Conservation (phyloP, 30 jellyfish, hydroid and myxozoan species). For the Aurelia sp. region DNA sequence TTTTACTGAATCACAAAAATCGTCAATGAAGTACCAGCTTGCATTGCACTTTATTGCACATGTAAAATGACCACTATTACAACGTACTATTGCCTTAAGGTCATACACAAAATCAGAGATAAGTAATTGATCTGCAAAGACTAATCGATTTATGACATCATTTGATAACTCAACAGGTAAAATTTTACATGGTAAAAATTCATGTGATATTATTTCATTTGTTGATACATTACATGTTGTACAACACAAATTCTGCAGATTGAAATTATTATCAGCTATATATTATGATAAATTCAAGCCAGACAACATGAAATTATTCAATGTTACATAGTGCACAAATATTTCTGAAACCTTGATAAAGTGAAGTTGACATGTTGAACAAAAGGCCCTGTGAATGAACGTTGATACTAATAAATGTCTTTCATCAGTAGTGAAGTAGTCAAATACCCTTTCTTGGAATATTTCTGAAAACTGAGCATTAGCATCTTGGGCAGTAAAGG, state of each 20-base stretch:
- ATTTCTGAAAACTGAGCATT: constrained; percentile 24
- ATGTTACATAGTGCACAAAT: constrained; percentile 15
- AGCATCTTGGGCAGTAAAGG: constrained; percentile 21
- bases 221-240: constrained; percentile 1
- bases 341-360: constrained; percentile 9
- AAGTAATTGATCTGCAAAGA: neutral
- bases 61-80: constrained; percentile 6
- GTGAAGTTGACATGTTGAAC: neutral
- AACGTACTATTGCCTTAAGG: neutral
- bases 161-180: neutral
- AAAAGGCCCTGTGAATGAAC: constrained; percentile 17
- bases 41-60: neutral
- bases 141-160: neutral
- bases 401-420: neutral
- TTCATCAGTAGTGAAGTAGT: neutral
- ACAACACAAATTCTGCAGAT: constrained; percentile 7
- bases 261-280: neutral
- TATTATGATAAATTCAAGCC: neutral
- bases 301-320: neutral
- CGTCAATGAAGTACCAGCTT: neutral
- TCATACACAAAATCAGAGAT: constrained; percentile 1
- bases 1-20: neutral
- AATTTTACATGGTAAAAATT: constrained; percentile 5
- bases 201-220: neutral
- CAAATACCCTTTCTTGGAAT: constrained; percentile 1